Conservation (phyloP, 2,113 vertebrate genomes). For the Callaeas wilsoni region DNA sequence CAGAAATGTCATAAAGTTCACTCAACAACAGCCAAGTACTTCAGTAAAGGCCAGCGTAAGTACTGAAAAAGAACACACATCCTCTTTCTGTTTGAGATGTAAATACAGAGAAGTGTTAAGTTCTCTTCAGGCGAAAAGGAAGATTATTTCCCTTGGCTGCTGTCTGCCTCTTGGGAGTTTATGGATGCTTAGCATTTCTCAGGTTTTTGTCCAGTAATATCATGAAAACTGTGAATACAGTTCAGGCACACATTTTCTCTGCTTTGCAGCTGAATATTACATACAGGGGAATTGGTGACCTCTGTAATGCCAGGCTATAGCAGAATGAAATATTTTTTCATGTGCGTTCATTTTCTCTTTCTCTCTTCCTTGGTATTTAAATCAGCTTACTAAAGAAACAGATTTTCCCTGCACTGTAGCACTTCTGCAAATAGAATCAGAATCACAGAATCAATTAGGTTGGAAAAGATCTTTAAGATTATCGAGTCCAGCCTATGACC, state of each 20-base stretch:
- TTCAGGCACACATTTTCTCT: not conserved
- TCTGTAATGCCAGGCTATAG: not conserved
- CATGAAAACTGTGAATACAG: not conserved
- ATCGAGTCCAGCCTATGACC: fast-evolving
- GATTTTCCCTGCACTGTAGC: not conserved
- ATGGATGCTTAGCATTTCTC: not conserved
- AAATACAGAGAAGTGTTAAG: not conserved
- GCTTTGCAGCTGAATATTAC: not conserved
- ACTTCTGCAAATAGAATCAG: not conserved
- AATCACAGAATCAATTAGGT: not conserved
- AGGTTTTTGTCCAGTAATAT: not conserved
- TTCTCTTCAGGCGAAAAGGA: not conserved
- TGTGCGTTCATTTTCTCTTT: not conserved
- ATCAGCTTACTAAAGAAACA: not conserved
- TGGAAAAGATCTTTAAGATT: not conserved
- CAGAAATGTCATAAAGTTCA: not conserved
- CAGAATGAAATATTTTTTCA: not conserved
- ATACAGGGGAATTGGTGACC: not conserved
- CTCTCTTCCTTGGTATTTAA: not conserved
- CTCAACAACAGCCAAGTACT: not conserved
- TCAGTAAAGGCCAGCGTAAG: not conserved
- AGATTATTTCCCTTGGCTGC: not conserved
- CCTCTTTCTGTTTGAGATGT: not conserved
- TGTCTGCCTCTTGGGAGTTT: not conserved
- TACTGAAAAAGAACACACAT: not conserved